A percentile compares a stretch with the other conserved stretches of the same genome.
phyloP scores from a whole-genome alignment of 2,888 invertebrate species.

The Ormyrus thymus region DNA sequence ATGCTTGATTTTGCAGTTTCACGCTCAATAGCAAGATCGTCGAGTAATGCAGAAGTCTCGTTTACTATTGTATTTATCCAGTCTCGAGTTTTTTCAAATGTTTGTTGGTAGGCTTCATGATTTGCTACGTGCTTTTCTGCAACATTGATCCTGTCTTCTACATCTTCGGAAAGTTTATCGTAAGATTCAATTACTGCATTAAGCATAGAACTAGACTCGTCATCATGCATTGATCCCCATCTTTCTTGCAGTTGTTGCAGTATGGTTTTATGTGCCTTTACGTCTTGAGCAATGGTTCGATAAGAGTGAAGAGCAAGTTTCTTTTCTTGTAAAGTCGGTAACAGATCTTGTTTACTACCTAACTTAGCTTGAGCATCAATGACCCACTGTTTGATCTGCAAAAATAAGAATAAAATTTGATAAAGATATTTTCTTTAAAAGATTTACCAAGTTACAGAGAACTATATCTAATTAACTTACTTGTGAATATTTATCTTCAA shows the following conservation, averaged over 20 bases:
- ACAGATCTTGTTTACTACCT: conserved; percentile 82
- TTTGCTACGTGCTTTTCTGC: conserved; percentile 85
- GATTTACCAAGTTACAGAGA: neutral
- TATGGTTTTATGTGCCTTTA: conserved; percentile 89
- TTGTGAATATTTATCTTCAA: conserved; percentile 93
- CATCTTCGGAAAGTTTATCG: conserved; percentile 81
- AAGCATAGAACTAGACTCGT: conserved; percentile 86
- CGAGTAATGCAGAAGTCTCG: conserved; percentile 84
- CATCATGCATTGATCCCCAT: conserved; percentile 86
- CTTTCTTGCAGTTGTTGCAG: conserved; percentile 89
- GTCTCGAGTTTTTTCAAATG: conserved; percentile 88
- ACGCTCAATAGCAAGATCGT: conserved; percentile 87
- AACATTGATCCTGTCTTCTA: conserved; percentile 81
- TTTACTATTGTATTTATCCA: conserved; percentile 87
- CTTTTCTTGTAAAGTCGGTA: conserved; percentile 90
- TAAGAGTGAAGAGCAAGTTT: conserved; percentile 89
- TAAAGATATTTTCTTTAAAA: neutral
- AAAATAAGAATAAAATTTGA: conserved; percentile 10
- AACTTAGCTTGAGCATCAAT: conserved; percentile 86
- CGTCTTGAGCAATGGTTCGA: conserved; percentile 89
- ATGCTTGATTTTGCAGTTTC: conserved; percentile 87
- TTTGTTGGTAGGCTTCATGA: conserved; percentile 89
- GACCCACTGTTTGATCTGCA: conserved; percentile 87
- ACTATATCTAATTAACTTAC: conserved; percentile 48
- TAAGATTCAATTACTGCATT: conserved; percentile 85